Percentiles rank a stretch among this genome's conserved stretches.
These are phyloP conservation scores for Neotoma lepida DNA, from an alignment of 2,113 vertebrate species.

Conservation along the genomic window DNA sequence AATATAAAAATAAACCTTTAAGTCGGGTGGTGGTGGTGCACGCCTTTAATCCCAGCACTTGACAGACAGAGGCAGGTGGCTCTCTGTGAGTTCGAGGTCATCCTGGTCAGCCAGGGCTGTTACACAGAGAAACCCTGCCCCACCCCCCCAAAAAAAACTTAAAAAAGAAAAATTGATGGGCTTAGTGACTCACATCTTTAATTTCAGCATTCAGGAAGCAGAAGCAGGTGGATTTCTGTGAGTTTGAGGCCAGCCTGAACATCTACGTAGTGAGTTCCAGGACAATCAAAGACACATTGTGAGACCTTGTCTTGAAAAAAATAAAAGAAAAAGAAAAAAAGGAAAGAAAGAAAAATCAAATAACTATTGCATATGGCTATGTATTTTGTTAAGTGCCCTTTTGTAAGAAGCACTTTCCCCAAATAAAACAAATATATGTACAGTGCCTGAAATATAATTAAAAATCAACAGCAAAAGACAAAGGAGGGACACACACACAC, in stretches of 20 bases:
- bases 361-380: slow-evolving; percentile 85
- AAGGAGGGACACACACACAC: not conserved
- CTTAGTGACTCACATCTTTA: not conserved
- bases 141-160: too few species aligned
- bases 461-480: slow-evolving; percentile 15
- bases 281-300: not conserved
- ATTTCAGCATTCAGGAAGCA: not conserved
- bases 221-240: not conserved
- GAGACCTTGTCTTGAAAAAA: not conserved
- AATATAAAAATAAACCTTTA: not conserved
- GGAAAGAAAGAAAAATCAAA: slow-evolving; percentile 56
- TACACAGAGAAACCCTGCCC: too few species aligned
- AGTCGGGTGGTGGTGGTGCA: not conserved
- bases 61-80: too few species aligned
- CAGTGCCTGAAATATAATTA: slow-evolving; percentile 54
- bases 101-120: too few species aligned
- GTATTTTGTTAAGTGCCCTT: slow-evolving; percentile 88
- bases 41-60: too few species aligned
- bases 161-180: not conserved
- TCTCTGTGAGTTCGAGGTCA: too few species aligned
- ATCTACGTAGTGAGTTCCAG: not conserved
- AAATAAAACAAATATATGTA: slow-evolving; percentile 82
- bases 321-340: not conserved
- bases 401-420: slow-evolving; percentile 91
- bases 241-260: not conserved